Evolutionary conservation across 1,140 invertebrate genomes (phyloP).

Genomic region (Aethina tumida): DNA sequence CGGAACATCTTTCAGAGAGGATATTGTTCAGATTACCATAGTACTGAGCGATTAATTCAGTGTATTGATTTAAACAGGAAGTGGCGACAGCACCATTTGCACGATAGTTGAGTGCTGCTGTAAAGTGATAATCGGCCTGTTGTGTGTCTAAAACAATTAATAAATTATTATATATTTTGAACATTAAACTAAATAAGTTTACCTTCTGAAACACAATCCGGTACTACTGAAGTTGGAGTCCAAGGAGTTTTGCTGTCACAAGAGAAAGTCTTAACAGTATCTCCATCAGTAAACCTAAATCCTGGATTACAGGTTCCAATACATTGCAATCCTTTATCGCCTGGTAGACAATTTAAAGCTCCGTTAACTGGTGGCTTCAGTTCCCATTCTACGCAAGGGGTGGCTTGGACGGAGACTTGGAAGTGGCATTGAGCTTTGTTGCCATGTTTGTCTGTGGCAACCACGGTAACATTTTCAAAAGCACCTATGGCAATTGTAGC

Average conservation of each 20-base stretch:
- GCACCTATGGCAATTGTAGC: slow-evolving; percentile 82
- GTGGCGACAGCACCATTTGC: slow-evolving; percentile 78
- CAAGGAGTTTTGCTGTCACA: slow-evolving; percentile 72
- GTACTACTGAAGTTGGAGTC: slow-evolving; percentile 76
- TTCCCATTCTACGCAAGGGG: slow-evolving; percentile 91
- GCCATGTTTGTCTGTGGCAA: slow-evolving; percentile 78
- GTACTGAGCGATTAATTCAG: slow-evolving; percentile 70
- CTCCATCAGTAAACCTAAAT: slow-evolving; percentile 84
- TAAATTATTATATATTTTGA: slow-evolving; percentile 6
- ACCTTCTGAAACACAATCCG: slow-evolving; percentile 89
- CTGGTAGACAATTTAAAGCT: slow-evolving; percentile 74
- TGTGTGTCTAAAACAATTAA: slow-evolving; percentile 59
- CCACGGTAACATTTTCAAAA: slow-evolving; percentile 90
- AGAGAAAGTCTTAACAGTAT: slow-evolving; percentile 73
- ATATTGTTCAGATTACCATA: slow-evolving; percentile 71
- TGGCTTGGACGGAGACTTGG: slow-evolving; percentile 88
- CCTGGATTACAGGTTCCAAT: slow-evolving; percentile 86
- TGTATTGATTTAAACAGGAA: slow-evolving; percentile 77
- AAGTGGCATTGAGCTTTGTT: slow-evolving; percentile 88
- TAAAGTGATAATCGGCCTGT: slow-evolving; percentile 87
- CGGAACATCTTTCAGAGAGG: slow-evolving; percentile 83
- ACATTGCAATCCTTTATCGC: slow-evolving; percentile 75
- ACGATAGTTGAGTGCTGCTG: slow-evolving; percentile 78
- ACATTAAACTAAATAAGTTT: slow-evolving; percentile 26
- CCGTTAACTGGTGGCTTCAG: slow-evolving; percentile 79